These are phyloP conservation scores for Agrotis clavis DNA, from an alignment of 2,888 invertebrate genomes.

Conservation along the genomic window DNA sequence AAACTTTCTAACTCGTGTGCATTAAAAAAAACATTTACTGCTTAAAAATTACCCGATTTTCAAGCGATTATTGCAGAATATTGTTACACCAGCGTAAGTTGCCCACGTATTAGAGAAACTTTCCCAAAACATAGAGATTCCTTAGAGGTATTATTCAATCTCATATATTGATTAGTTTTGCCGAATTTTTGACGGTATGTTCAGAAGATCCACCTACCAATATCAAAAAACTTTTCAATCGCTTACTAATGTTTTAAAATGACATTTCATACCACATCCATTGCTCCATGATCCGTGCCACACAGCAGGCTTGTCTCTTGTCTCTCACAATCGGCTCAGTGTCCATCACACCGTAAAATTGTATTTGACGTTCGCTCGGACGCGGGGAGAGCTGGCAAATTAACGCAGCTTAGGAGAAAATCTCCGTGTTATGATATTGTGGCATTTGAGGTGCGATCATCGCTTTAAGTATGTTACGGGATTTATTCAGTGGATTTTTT, in stretches of 20 bases:
- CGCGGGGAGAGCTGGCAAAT: slow-evolving; percentile 75
- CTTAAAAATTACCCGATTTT: too few relatives aligned
- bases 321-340: slow-evolving; percentile 90
- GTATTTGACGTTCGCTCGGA: slow-evolving; percentile 89
- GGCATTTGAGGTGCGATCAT: slow-evolving; percentile 74
- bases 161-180: too few relatives aligned
- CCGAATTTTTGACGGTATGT: too few relatives aligned
- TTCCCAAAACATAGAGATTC: too few relatives aligned
- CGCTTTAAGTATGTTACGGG: slow-evolving; percentile 82
- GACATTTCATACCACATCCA: slow-evolving; percentile 67
- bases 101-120: too few relatives aligned
- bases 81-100: too few relatives aligned
- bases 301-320: slow-evolving; percentile 85
- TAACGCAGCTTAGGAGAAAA: slow-evolving; percentile 88
- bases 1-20: too few relatives aligned
- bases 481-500: slow-evolving; percentile 68
- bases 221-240: not conserved
- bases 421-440: slow-evolving; percentile 88
- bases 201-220: too few relatives aligned
- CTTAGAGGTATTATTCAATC: too few relatives aligned
- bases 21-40: too few relatives aligned
- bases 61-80: too few relatives aligned
- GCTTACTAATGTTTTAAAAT: not conserved
- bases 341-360: slow-evolving; percentile 88
- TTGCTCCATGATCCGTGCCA: slow-evolving; percentile 42